These are phyloP conservation scores for Pipistrellus pygmaeus DNA, from an alignment of 2,797 vertebrate species.

Conservation along the genomic window DNA sequence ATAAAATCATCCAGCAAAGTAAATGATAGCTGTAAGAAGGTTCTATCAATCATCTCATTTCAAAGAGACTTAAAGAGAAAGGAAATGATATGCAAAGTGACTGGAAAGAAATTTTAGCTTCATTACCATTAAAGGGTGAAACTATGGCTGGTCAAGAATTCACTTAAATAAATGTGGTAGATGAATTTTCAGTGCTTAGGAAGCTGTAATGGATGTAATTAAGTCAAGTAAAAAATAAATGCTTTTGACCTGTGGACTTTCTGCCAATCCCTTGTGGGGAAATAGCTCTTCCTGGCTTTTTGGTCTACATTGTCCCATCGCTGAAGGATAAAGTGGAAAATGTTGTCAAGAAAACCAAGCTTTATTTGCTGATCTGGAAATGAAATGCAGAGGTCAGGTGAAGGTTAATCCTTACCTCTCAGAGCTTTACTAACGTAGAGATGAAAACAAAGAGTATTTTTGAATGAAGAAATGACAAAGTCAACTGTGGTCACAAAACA, in stretches of 20 bases:
- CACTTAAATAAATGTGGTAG: slow-evolving; percentile 73
- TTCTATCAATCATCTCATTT: slow-evolving; percentile 82
- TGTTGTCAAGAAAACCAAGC: not conserved
- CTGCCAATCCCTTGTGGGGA: slow-evolving; percentile 8
- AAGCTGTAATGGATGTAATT: slow-evolving; percentile 69
- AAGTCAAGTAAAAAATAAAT: slow-evolving; percentile 70
- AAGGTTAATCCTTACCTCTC: slow-evolving; percentile 7
- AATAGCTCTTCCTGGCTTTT: slow-evolving; percentile 9
- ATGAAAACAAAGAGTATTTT: slow-evolving; percentile 18
- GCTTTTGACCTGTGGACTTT: slow-evolving; percentile 67
- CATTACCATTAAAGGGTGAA: slow-evolving; percentile 85
- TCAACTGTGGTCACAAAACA: not conserved
- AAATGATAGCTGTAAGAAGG: slow-evolving; percentile 80
- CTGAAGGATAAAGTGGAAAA: not conserved
- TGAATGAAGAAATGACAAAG: slow-evolving; percentile 14
- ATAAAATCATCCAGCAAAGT: slow-evolving; percentile 82
- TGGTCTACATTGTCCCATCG: not conserved
- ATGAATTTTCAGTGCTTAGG: slow-evolving; percentile 69
- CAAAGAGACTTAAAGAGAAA: slow-evolving; percentile 84
- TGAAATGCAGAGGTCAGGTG: not conserved
- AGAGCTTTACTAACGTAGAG: not conserved
- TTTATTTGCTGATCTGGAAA: slow-evolving; percentile 49
- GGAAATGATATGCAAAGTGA: slow-evolving; percentile 85
- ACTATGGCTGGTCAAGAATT: slow-evolving; percentile 73
- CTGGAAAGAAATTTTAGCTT: slow-evolving; percentile 84